A percentile compares a stretch with the other conserved stretches of the same genome.
These are phyloP conservation scores for Diadema setosum DNA, from an alignment of 35 echinoderm and acorn worm genomes.

Conservation along the genomic window DNA sequence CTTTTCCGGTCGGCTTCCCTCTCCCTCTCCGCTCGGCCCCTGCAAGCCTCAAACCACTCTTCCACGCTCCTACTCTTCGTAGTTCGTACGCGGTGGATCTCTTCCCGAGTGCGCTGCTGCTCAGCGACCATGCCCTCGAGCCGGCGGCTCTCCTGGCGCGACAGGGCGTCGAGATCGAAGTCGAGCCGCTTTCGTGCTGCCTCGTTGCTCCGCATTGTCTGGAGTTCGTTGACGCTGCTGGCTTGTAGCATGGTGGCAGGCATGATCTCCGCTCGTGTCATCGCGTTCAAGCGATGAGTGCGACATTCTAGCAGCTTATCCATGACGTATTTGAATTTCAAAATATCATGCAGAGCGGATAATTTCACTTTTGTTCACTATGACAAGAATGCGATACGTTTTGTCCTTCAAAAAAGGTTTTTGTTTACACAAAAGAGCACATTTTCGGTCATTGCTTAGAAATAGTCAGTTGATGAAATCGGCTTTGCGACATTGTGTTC, in stretches of 20 bases:
- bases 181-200: not conserved
- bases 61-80: not conserved
- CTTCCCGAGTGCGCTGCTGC: not conserved
- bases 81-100: not conserved
- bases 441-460: too few species aligned
- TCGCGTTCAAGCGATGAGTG: not conserved
- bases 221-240: slow-evolving; percentile 1
- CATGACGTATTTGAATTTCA: too few species aligned
- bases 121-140: not conserved
- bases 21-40: not conserved
- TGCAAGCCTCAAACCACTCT: not conserved
- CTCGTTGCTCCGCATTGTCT: not conserved
- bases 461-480: too few species aligned
- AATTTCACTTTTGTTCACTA: too few species aligned
- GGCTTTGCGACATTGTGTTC: too few species aligned
- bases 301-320: not conserved
- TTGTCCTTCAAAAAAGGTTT: too few species aligned
- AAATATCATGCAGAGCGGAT: too few species aligned
- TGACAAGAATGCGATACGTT: too few species aligned
- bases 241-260: not conserved
- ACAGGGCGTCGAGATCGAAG: not conserved
- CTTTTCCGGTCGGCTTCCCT: not conserved
- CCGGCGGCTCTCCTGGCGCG: not conserved
- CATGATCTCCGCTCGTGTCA: slow-evolving; percentile 6
- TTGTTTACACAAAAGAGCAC: too few species aligned